Base-by-base conservation (phyloP, 2,888 invertebrate species). In the Hoplodrina blanda region DNA sequence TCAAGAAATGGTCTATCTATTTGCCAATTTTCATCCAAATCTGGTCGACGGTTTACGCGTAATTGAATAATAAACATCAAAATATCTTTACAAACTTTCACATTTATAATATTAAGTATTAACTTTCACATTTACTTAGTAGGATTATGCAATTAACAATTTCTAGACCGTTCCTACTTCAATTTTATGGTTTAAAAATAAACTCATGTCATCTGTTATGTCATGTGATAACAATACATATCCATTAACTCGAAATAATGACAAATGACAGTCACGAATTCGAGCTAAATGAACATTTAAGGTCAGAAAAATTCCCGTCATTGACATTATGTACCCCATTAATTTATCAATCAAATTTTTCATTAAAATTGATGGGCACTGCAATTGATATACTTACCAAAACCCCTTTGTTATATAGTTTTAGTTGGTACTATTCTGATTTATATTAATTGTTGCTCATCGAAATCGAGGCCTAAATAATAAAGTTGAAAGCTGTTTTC, bases 321-420 rank as follows among this genome's bases (percentile, higher is more conserved):
- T 52, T 70, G 50, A 70, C 8, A 44, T 30, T 52, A 77, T 30
- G 64, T 56, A 64, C 52, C 53, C 37, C n/a, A 19, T 44, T 44
- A 66, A 17, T 59, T 33, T 46, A 56, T 17, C 50, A 66, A 57
- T 54, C 19, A 59, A 57, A 50, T 53, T 54, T 17, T 4, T 73
- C 37, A 52, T 60, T 65, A n/a, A 50, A 76, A 76, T 66, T 78
- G 41, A 78, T 67, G 49, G 13, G 3, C 17, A 15, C 25, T 53
- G 17, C 20, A 72, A 61, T 19, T 61, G 37, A 50, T 15, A 19
- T 1, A n/a, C 8, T 50, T 13, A 50, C 41, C 30, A 50, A 64
- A 59, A 71, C 64, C 17, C 44, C 13, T 53, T 20, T 19, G 44
- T 56, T 15, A 44, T 11, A 74, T n/a, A 37, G 44, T 66, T 54